Evolutionary conservation across 2,888 invertebrate species (phyloP).

Genomic region (Bursaphelenchus okinawaensis): DNA sequence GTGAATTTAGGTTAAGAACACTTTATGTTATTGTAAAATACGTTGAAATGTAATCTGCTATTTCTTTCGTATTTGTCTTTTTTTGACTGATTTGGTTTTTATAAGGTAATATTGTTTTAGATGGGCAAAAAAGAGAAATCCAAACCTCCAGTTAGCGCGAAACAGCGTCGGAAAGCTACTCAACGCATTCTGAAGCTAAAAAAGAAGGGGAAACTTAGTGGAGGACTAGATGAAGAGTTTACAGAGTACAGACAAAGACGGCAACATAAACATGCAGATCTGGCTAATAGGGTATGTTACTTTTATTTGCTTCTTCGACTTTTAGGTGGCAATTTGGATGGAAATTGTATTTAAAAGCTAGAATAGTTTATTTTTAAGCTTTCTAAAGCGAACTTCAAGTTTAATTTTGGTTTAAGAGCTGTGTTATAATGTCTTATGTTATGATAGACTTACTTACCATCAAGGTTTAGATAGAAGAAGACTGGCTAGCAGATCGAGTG

Average conservation of each 20-base stretch:
- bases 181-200: conserved; percentile 10
- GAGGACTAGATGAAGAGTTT: conserved; percentile 1
- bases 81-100: too few relatives aligned
- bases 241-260: not conserved
- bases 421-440: too few relatives aligned
- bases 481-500: conserved; percentile 26
- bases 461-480: conserved; percentile 43
- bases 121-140: not conserved
- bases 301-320: not conserved
- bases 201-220: conserved; percentile 11
- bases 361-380: too few relatives aligned
- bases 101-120: not conserved
- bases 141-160: not conserved
- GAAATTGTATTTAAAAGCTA: too few relatives aligned
- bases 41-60: too few relatives aligned
- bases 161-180: conserved; percentile 10
- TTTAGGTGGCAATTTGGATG: not conserved
- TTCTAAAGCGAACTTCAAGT: too few relatives aligned
- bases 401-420: too few relatives aligned
- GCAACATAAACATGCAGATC: not conserved
- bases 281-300: conserved; percentile 1
- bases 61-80: too few relatives aligned
- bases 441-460: too few relatives aligned
- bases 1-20: too few relatives aligned
- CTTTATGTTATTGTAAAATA: too few relatives aligned